phyloP scores from a whole-genome alignment of 2,888 invertebrate genomes.

The Eurytoma adleriae region DNA sequence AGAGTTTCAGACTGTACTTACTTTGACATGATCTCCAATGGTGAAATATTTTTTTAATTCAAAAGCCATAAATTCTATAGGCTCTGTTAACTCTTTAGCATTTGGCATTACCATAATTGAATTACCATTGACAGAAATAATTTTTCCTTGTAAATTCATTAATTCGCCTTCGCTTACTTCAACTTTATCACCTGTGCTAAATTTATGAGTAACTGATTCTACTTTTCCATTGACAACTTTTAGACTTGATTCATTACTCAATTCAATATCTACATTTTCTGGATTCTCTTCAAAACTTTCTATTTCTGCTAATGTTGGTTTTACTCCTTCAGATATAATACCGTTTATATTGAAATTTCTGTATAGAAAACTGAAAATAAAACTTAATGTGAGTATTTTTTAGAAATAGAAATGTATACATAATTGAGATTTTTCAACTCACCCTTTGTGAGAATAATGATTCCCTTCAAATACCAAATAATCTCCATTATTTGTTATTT shows the following conservation, averaged over 20 bases:
- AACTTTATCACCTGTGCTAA: conserved; percentile 55
- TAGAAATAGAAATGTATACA: background rate
- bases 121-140: conserved; percentile 36
- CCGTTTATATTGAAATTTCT: conserved; percentile 98
- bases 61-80: conserved; percentile 43
- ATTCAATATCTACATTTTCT: conserved; percentile 90
- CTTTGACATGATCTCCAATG: conserved; percentile 52
- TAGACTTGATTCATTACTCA: conserved; percentile 76
- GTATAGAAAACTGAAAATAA: conserved; percentile 85
- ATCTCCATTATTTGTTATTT: conserved; percentile 97
- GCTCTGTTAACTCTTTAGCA: conserved; percentile 45
- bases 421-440: conserved; percentile 21
- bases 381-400: background rate
- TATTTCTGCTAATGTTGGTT: conserved; percentile 95
- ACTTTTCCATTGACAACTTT: too few species aligned
- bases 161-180: conserved; percentile 53
- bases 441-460: conserved; percentile 92
- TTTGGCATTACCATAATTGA: conserved; percentile 39
- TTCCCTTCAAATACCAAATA: conserved; percentile 97
- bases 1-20: background rate
- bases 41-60: conserved; percentile 51
- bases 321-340: conserved; percentile 94
- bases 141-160: conserved; percentile 47
- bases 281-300: conserved; percentile 96
- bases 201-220: conserved; percentile 52